Evolutionary conservation across 64 coral and sea anemone genomes (phyloP), one percentile per base, ranked within the genome.

Genomic region (Exaiptasia diaphana): DNA sequence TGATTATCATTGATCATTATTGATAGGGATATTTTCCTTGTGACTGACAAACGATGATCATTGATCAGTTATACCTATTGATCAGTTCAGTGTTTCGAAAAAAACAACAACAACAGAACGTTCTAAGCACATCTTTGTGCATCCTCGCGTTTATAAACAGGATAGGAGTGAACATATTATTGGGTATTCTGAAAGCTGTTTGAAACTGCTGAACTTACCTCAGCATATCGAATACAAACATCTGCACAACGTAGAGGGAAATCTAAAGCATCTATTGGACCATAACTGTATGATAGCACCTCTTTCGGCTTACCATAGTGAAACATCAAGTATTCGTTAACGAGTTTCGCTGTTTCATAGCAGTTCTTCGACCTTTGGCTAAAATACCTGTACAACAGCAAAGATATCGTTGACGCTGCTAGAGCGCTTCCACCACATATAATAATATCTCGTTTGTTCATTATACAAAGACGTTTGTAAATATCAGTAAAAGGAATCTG

Each of bases 261-360:
- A 32, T 67, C 83, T 0, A 86, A 30, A 4, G 83, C 73, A 12
- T 77, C 44, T 26, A 11, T 29, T 41, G 72, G 83, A 2, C 83
- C 83, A 64, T 77, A 86, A 8, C 64, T 58, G 24, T 77, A 86
- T 11, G 73, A 33, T 38, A 86, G 45, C 29, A 86, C 15, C 34
- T 86, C 83, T 2, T 77, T 68, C 20, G 72, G 72, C 27, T 65
- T 77, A 4, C 83, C 83, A 77, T 67, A 86, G 42, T 86, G 83
- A 41, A 67, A 76, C 5, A 76, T 75, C 8, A 86, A 68, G 42
- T 77, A 76, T 18, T 53, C 41, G 17, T 74, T 74, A 13, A 86
- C 41, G 5, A 77, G 62, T 34, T 64, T 86, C 5, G 50, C 45
- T 23, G 83, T 86, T 32, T 77, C 83, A 41, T 86, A 76, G 3